Percentiles rank a stretch among this genome's conserved stretches.
Evolutionary conservation across 2,113 vertebrate species (phyloP).

Genomic region (Brachirus orientalis): DNA sequence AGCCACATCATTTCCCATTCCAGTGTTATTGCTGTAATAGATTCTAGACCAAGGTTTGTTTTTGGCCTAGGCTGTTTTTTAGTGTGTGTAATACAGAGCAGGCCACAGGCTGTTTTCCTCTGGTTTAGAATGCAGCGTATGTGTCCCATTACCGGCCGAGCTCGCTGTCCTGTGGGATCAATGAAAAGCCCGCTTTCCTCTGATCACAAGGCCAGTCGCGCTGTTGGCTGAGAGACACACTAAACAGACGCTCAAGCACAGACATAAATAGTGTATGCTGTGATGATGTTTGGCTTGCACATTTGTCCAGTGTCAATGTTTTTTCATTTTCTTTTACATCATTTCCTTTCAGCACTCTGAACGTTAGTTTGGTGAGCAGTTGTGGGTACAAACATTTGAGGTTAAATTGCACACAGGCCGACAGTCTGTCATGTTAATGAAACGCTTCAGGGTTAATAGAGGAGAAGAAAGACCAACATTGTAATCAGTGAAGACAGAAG

Average conservation of each 20-base stretch:
- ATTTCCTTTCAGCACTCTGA: conserved; percentile 27
- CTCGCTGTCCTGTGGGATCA: conserved; percentile 68
- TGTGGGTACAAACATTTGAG: conserved; percentile 60
- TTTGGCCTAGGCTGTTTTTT: conserved; percentile 45
- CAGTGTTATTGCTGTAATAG: conserved; percentile 56
- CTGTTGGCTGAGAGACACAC: conserved; percentile 51
- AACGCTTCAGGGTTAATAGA: conserved; percentile 73
- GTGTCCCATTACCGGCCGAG: conserved; percentile 74
- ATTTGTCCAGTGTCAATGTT: conserved; percentile 50
- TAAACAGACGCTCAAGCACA: conserved; percentile 33
- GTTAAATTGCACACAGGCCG: conserved; percentile 69
- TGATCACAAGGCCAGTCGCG: conserved; percentile 69
- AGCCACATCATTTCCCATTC: conserved; percentile 36
- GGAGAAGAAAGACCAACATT: conserved; percentile 72
- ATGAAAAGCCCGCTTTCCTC: conserved; percentile 69
- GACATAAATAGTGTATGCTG: conserved; percentile 59
- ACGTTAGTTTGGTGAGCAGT: conserved; percentile 53
- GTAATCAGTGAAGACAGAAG: conserved; percentile 66
- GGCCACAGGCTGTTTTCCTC: conserved; percentile 73
- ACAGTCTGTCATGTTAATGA: conserved; percentile 74
- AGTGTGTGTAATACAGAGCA: conserved; percentile 53
- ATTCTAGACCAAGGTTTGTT: conserved; percentile 64
- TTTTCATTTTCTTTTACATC: conserved; percentile 36
- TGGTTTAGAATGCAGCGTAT: conserved; percentile 66
- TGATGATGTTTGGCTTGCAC: conserved; percentile 53